Evolutionary conservation across 2,113 vertebrate species (phyloP).

Genomic region (Plectropomus leopardus): DNA sequence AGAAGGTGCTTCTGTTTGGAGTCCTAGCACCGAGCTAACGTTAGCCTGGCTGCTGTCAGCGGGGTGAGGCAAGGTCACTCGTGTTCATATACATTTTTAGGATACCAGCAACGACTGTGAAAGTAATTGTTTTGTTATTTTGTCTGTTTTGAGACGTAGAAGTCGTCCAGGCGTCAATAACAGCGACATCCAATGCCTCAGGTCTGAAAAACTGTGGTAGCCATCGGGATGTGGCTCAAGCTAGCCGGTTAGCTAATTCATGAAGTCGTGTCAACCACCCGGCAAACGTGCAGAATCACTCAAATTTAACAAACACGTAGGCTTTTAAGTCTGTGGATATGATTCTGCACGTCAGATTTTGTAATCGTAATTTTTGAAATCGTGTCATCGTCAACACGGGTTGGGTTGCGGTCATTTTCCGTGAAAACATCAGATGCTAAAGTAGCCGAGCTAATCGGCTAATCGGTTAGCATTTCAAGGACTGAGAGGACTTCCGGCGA

Average conservation of each 20-base stretch:
- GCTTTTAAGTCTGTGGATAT: rapidly evolving
- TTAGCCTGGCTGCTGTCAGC: constrained; percentile 34
- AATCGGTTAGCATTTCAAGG: constrained; percentile 63
- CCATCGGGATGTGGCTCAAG: neutral
- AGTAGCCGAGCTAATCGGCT: constrained; percentile 2
- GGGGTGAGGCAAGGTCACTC: constrained; percentile 79
- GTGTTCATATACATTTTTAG: neutral
- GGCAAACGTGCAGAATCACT: neutral
- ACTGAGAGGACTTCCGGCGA: constrained; percentile 69
- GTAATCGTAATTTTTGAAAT: rapidly evolving
- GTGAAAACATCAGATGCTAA: neutral
- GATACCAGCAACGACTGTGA: rapidly evolving
- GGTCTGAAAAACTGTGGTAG: rapidly evolving
- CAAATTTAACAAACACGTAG: rapidly evolving
- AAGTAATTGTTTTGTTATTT: rapidly evolving
- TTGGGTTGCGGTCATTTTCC: neutral
- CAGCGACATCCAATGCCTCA: rapidly evolving
- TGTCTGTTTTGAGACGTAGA: rapidly evolving
- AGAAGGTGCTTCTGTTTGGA: rapidly evolving
- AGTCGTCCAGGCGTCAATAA: rapidly evolving
- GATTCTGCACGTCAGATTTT: rapidly evolving
- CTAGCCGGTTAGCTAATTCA: constrained; percentile 27
- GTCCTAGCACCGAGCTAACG: constrained; percentile 2
- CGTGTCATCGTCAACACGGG: rapidly evolving
- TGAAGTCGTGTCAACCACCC: neutral